phyloP scores from a whole-genome alignment of 2,113 vertebrate genomes.

The Ceyx margarethae region DNA sequence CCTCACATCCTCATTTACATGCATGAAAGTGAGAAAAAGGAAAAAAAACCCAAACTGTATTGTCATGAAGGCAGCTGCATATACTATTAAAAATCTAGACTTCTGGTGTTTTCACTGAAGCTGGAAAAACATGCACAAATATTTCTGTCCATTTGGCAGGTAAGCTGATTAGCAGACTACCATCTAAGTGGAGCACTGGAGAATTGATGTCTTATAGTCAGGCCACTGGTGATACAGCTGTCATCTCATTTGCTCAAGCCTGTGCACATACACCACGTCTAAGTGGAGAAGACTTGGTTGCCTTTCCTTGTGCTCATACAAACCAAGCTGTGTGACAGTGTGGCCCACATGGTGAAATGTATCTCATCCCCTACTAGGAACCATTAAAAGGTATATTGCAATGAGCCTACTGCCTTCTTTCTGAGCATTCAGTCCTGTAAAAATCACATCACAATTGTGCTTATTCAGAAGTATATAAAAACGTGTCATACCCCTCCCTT shows the following conservation, averaged over 20 bases:
- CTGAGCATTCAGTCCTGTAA: background rate
- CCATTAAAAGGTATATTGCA: background rate
- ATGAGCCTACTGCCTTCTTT: background rate
- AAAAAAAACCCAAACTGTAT: background rate
- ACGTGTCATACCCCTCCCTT: background rate
- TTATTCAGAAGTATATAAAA: background rate
- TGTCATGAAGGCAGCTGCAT: background rate
- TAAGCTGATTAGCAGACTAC: background rate
- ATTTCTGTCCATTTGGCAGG: background rate
- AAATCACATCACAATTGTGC: background rate
- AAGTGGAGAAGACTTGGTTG: background rate
- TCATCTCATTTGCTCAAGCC: fast-evolving
- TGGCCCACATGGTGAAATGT: background rate
- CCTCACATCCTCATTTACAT: background rate
- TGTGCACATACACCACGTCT: fast-evolving
- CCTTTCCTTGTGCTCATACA: background rate
- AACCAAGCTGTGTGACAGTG: background rate
- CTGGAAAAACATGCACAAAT: background rate
- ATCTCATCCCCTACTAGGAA: background rate
- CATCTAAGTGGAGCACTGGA: fast-evolving
- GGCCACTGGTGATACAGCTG: fast-evolving
- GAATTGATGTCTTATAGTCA: background rate
- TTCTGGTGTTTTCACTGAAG: background rate
- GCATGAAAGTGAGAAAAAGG: background rate
- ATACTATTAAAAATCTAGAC: background rate